These are phyloP conservation scores for Propsilocerus akamusi DNA, from an alignment of 1,140 invertebrate genomes.

Conservation along the genomic window DNA sequence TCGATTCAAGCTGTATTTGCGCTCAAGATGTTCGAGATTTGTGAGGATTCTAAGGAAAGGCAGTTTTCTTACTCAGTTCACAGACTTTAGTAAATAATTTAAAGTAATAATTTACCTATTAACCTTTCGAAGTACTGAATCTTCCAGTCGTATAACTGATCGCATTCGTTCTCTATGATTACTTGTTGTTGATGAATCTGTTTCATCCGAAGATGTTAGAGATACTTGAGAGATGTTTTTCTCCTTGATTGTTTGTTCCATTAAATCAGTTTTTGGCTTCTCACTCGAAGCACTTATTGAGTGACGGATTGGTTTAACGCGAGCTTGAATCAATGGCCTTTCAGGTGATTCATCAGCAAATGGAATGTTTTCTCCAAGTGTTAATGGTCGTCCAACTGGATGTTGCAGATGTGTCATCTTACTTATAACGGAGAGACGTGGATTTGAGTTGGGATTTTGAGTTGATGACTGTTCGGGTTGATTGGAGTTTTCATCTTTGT, in stretches of 20 bases:
- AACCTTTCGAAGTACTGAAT: slow-evolving; percentile 4
- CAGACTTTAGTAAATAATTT: too few relatives aligned
- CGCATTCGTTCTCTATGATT: slow-evolving; percentile 15
- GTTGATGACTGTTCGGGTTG: slow-evolving; percentile 15
- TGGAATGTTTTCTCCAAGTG: slow-evolving; percentile 27
- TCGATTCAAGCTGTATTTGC: slow-evolving; percentile 27
- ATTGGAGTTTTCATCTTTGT: slow-evolving; percentile 13
- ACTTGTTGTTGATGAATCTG: slow-evolving; percentile 22
- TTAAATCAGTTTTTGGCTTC: slow-evolving; percentile 5
- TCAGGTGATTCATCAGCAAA: slow-evolving; percentile 32
- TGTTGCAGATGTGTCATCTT: slow-evolving; percentile 6
- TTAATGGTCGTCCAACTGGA: slow-evolving; percentile 18
- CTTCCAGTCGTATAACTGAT: slow-evolving; percentile 3
- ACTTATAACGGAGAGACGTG: slow-evolving; percentile 7
- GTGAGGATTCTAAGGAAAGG: slow-evolving; percentile 5
- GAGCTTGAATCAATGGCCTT: slow-evolving; percentile 10
- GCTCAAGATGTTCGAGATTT: slow-evolving; percentile 4
- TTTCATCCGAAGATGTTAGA: slow-evolving; percentile 15
- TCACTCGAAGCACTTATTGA: slow-evolving; percentile 11
- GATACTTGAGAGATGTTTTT: background rate
- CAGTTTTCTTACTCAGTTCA: too few relatives aligned
- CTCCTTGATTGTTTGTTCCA: slow-evolving; percentile 5
- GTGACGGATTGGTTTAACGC: slow-evolving; percentile 17
- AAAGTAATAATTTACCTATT: too few relatives aligned
- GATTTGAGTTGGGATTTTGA: slow-evolving; percentile 11